A percentile compares a stretch with the other conserved stretches of the same genome.
Conservation (phyloP, 2,888 invertebrate species). For the Tenthredo mesomela region DNA sequence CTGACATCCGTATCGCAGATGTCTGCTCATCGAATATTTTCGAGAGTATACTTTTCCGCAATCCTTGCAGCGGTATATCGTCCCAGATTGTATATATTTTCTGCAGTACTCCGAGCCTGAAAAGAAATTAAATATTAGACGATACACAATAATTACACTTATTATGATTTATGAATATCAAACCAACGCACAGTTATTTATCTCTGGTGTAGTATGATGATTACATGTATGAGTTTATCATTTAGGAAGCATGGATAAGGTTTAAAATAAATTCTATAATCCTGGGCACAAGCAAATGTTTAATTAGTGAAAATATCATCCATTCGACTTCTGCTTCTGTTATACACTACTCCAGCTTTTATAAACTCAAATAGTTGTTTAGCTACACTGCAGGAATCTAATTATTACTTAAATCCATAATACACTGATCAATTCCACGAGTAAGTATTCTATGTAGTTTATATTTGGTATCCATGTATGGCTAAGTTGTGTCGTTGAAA, state of each 20-base stretch:
- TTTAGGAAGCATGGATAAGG: constrained; percentile 12
- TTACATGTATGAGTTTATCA: background rate
- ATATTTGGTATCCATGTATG: constrained; percentile 65
- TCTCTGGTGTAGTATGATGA: background rate
- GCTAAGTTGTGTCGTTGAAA: constrained; percentile 73
- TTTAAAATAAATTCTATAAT: background rate
- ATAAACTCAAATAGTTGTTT: background rate
- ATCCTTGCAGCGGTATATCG: constrained; percentile 61
- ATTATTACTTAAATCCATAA: constrained; percentile 13
- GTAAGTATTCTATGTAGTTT: constrained; percentile 11
- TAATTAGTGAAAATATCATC: constrained; percentile 29
- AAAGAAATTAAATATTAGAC: constrained; percentile 6
- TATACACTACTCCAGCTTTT: constrained; percentile 7
- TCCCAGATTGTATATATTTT: background rate
- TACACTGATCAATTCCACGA: constrained; percentile 7
- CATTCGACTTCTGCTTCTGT: background rate
- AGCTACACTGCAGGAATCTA: background rate
- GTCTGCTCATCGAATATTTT: constrained; percentile 71
- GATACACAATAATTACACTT: background rate
- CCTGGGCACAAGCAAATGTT: background rate
- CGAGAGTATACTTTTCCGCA: constrained; percentile 73
- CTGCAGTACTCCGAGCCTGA: constrained; percentile 12
- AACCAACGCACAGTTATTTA: background rate
- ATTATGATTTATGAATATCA: background rate
- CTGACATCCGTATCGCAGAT: constrained; percentile 71